These are phyloP conservation scores for Sepiola atlantica DNA, from an alignment of 2,888 invertebrate species.

Conservation along the genomic window DNA sequence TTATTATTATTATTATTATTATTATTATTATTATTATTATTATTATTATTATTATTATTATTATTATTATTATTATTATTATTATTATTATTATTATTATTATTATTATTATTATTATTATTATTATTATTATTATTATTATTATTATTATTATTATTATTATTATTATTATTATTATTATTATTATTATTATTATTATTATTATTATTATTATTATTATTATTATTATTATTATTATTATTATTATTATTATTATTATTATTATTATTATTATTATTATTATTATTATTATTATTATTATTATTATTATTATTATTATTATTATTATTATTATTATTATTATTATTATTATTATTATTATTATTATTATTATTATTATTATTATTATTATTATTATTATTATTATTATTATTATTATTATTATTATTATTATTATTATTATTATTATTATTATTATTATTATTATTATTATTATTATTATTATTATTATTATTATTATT, in stretches of 20 bases:
- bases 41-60: conserved; percentile 24
- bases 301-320: not conserved
- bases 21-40: conserved; percentile 36
- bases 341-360: not conserved
- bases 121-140: not conserved
- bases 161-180: conserved; percentile 16
- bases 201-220: not conserved
- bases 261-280: conserved; percentile 15
- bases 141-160: not conserved
- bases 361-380: not conserved
- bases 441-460: conserved; percentile 33
- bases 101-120: not conserved
- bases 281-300: too few relatives aligned
- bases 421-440: not conserved
- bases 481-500: too few relatives aligned
- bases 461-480: conserved; percentile 33
- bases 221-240: conserved; percentile 32
- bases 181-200: conserved; percentile 32
- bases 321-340: not conserved
- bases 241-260: conserved; percentile 36
- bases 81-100: not conserved
- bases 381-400: conserved; percentile 16
- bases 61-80: too few relatives aligned
- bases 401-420: conserved; percentile 32
- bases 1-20: not conserved